Conservation (phyloP, 1,140 invertebrate genomes). For the Armadillidium nasatum region DNA sequence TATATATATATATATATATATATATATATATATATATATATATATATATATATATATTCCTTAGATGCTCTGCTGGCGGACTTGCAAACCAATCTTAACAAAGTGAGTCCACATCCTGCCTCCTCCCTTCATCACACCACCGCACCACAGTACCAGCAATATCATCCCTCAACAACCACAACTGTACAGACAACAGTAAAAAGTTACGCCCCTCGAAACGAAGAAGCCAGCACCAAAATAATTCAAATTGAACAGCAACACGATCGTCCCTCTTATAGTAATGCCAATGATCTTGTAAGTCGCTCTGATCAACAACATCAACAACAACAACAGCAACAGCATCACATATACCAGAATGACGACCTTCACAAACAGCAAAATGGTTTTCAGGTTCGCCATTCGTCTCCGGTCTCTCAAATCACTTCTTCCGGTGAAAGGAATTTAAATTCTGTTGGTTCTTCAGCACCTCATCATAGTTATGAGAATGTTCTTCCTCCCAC, state of each 20-base stretch:
- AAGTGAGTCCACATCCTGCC: background rate
- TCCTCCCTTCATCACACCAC: background rate
- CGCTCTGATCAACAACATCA: background rate
- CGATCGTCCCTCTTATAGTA: background rate
- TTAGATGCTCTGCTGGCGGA: background rate
- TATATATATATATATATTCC: background rate
- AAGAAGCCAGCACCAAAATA: no score
- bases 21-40: background rate
- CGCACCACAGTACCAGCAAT: background rate
- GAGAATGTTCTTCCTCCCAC: background rate
- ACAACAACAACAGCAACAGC: no score
- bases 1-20: background rate
- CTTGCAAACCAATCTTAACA: constrained; percentile 5
- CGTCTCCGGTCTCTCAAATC: no score
- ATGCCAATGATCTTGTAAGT: background rate
- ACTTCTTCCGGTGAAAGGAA: no score
- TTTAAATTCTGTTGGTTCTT: background rate
- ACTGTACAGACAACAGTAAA: background rate
- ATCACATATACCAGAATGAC: background rate
- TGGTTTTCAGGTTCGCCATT: no score
- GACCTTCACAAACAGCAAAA: background rate
- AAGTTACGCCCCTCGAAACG: no score
- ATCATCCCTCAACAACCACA: background rate
- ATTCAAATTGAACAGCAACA: background rate
- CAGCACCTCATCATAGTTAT: background rate